Evolutionary conservation across 2,888 invertebrate species (phyloP).

Genomic region (Macrosiphum euphorbiae): DNA sequence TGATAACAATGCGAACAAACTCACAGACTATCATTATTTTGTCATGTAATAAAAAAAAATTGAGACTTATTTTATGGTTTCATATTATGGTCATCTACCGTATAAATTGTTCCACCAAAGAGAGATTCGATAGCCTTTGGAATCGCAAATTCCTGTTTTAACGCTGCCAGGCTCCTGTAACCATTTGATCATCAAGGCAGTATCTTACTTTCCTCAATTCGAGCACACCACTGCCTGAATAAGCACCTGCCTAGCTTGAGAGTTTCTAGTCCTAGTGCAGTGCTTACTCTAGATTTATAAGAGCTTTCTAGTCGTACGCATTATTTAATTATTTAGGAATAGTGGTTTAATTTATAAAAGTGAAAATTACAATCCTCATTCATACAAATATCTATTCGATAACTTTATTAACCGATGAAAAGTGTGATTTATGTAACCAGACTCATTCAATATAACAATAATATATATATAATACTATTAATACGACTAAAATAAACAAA

Average conservation of each 20-base stretch:
- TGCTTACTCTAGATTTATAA: neutral
- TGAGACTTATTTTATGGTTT: neutral
- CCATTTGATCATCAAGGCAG: no score
- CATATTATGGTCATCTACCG: neutral
- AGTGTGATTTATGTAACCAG: neutral
- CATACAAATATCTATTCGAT: neutral
- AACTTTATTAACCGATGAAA: neutral
- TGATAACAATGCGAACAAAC: neutral
- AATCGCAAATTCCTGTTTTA: neutral
- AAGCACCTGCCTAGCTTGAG: rapidly evolving
- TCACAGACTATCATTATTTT: neutral
- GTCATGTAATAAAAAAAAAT: neutral
- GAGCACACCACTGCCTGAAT: neutral
- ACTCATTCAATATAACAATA: neutral
- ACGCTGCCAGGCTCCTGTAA: neutral
- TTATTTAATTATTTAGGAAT: neutral
- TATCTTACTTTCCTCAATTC: rapidly evolving
- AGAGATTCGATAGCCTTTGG: neutral
- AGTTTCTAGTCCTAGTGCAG: neutral
- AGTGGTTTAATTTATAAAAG: neutral
- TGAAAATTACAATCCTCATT: neutral
- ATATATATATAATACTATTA: neutral
- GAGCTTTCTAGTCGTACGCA: no score
- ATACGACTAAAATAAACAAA: neutral
- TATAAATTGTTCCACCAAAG: neutral